Evolutionary conservation across 2,113 vertebrate species (phyloP), one percentile per base, ranked within the genome.

Genomic region (Hemibagrus wyckioides): DNA sequence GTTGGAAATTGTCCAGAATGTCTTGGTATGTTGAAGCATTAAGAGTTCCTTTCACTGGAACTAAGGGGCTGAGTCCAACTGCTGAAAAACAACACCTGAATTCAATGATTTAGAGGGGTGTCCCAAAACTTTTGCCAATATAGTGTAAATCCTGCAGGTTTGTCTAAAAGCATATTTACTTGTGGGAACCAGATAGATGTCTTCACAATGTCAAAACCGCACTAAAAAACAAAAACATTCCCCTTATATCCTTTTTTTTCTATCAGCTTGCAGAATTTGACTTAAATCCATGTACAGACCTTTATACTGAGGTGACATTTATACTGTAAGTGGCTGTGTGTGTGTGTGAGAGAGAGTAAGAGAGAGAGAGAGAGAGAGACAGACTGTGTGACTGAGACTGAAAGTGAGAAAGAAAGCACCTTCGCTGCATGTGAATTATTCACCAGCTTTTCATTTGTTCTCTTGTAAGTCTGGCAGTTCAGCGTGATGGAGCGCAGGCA

Each of bases 341-440:
- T 85, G 48, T 76, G 48, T 82, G 83, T 57, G 83, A 44, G 44
- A 44, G 44, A 44, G 44, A 44, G 44, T 4, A 7, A 44, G 44
- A 48, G 44, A 48, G 44, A 48, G 44, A 48, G 44, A 48, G 44
- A 48, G 44, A 48, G 44, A 48, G 44, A 48, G 44, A 48, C 6
- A 48, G 44, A 48, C 6, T 39, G 23, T 86, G 85, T 82, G 67
- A 23, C n/a, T 77, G 39, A 56, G 56, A 61, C 36, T 63, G 21
- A 59, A 84, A n/a, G 61, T 39, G 80, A 25, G 65, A 39, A 48
- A 30, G 11, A 87, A 77, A 79, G 59, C 36, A 63, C 56, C 84
- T 86, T 61, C 25, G 30, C 86, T 73, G 80, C 56, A 83, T 84
- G 83, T 89, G 84, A 90, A 87, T 89, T 82, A 87, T 87, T 88